Evolutionary conservation across 2,888 invertebrate genomes (phyloP).

Genomic region (Rotaria socialis): DNA sequence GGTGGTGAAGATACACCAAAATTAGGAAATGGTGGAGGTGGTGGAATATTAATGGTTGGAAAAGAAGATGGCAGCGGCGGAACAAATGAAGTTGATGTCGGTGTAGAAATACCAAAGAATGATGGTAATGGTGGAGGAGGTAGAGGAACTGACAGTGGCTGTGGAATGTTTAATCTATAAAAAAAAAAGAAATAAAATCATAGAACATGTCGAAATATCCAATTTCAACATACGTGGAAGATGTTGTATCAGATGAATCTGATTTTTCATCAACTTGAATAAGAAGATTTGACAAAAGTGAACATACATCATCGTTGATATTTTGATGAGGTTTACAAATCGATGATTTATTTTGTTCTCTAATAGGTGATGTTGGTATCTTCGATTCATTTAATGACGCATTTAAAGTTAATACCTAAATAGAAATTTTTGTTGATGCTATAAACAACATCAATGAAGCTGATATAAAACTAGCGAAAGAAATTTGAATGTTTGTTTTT

Average conservation of each 20-base stretch:
- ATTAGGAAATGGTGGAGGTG: background rate
- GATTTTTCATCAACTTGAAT: background rate
- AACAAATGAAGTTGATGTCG: background rate
- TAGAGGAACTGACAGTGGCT: background rate
- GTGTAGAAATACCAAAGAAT: background rate
- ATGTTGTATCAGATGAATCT: background rate
- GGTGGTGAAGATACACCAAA: background rate
- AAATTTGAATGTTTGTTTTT: too few species aligned
- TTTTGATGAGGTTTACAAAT: background rate
- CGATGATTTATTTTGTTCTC: background rate
- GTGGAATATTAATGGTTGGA: background rate
- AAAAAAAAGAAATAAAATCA: background rate
- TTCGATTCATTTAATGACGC: background rate
- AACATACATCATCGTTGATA: background rate
- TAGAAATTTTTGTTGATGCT: too few species aligned
- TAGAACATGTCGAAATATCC: too few species aligned
- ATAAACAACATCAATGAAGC: too few species aligned
- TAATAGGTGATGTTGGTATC: background rate
- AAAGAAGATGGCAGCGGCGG: background rate
- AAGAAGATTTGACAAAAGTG: background rate
- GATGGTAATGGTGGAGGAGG: background rate
- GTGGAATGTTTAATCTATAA: background rate
- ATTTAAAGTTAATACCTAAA: too few species aligned
- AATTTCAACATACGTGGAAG: background rate
- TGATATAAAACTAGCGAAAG: too few species aligned